A percentile compares a stretch with the other conserved stretches of the same genome.
Conservation (phyloP, 2,888 invertebrate genomes). For the Megastigmus dorsalis region DNA sequence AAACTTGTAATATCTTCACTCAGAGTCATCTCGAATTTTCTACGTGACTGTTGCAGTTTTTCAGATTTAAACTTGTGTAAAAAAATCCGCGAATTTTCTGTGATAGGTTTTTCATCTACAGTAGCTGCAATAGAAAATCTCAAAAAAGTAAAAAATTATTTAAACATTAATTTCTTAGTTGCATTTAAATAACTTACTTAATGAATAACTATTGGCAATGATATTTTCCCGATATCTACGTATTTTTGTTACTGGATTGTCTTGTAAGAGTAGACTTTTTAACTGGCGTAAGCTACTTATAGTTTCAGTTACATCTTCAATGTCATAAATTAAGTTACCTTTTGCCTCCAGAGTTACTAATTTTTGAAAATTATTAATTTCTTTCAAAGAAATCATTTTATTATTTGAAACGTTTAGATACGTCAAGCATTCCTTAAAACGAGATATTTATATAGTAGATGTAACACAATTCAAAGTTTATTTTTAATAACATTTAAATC, state of each 20-base stretch:
- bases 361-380: constrained; percentile 76
- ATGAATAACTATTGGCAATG: constrained; percentile 78
- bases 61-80: constrained; percentile 80
- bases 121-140: constrained; percentile 77
- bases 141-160: constrained; percentile 3
- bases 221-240: constrained; percentile 82
- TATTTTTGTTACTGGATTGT: constrained; percentile 80
- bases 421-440: constrained; percentile 76
- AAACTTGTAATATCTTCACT: constrained; percentile 65
- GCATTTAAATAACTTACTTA: constrained; percentile 74
- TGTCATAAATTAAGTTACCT: constrained; percentile 78
- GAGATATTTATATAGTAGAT: background rate
- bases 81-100: constrained; percentile 78
- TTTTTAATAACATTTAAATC: background rate
- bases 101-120: constrained; percentile 79
- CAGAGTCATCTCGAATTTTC: constrained; percentile 60
- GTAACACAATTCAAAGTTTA: background rate
- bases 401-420: constrained; percentile 81
- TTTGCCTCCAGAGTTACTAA: constrained; percentile 78
- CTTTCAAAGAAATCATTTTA: constrained; percentile 77
- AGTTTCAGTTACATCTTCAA: constrained; percentile 77
- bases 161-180: constrained; percentile 1
- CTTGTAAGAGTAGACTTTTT: constrained; percentile 77
- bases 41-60: constrained; percentile 70
- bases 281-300: constrained; percentile 78